Base-by-base conservation (phyloP, 2,888 invertebrate genomes). In the Drosophila mettleri region DNA sequence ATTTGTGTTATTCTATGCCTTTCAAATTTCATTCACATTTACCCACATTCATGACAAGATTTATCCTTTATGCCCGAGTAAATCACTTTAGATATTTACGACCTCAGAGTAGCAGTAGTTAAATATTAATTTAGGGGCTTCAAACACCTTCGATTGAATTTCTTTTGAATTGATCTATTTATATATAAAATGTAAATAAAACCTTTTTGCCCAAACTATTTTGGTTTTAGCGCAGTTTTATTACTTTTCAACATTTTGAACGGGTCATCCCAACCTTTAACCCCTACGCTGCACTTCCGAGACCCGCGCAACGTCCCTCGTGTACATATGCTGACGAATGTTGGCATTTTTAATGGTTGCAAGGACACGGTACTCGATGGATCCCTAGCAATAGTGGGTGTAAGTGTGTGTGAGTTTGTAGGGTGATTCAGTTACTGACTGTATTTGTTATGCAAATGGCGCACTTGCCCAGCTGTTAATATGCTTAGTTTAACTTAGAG, bases 391-490 rank as follows among this genome's bases (percentile, higher is more conserved):
- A 48, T 10, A 38, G 27, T 53, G 24, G 31, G 34, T 45, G 51
- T 41, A 6, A 31, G 9, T 49, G 22, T 43, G 27, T 38, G 41
- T 36, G 31, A 16, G 14, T 24, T 22, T 62, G 66, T 81, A 55
- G 51, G 70, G 65, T 71, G 67, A 78, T 88, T 79, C 86, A 85
- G 89, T 89, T 82, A 85, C 89, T 71, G 66, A 71, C 64, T 77
- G 74, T 85, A 87, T 85, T 85, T 89, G 89, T 89, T 85, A 85
- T 85, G 85, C 85, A 85, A 85, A 85, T 87, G 80, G 74, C 80
- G 66, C 68, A 79, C 68, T 87, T 87, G 74, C 70, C 62, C 48
- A 85, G 55, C 61, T 49, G 43, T 69, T 70, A 60, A 49, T 49
- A 49, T 22, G 4, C 16, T 22, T 10, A 2, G 6, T 3, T 3